These are phyloP conservation scores for Phoebastria nigripes DNA, from an alignment of 2,797 vertebrate genomes.

Conservation along the genomic window DNA sequence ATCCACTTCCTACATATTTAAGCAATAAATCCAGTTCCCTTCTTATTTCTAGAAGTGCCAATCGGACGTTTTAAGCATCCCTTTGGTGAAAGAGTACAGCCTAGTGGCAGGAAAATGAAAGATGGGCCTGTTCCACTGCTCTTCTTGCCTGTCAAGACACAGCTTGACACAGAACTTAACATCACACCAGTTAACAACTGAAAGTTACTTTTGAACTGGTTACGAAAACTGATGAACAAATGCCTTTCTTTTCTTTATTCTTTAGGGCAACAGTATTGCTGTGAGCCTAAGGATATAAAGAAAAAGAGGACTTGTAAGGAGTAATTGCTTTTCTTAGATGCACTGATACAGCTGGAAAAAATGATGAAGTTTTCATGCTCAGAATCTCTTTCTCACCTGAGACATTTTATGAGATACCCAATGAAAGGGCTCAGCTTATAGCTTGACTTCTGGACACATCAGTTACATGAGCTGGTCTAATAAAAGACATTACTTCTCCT, in stretches of 20 bases:
- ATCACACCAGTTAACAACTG: neutral
- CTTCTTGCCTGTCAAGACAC: neutral
- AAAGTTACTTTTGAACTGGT: neutral
- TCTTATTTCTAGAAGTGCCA: neutral
- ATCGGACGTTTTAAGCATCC: neutral
- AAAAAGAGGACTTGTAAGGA: neutral
- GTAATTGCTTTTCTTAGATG: neutral
- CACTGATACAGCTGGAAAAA: neutral
- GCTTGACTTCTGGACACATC: neutral
- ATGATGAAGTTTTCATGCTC: neutral
- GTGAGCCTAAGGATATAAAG: neutral
- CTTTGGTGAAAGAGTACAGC: neutral
- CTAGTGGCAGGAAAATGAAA: conserved; percentile 10
- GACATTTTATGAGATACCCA: neutral
- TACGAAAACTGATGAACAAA: neutral
- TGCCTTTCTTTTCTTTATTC: neutral
- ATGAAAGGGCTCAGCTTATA: neutral
- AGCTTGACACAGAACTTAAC: neutral
- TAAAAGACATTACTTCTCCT: neutral
- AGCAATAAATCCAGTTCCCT: neutral
- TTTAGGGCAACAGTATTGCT: neutral
- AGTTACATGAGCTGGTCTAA: neutral
- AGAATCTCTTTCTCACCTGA: neutral
- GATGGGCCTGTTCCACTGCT: neutral
- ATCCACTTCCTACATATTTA: neutral